Percentiles rank a stretch among this genome's conserved stretches.
phyloP scores from a whole-genome alignment of 92 coral and sea anemone genomes.

The Umimayanthus chanpuru region DNA sequence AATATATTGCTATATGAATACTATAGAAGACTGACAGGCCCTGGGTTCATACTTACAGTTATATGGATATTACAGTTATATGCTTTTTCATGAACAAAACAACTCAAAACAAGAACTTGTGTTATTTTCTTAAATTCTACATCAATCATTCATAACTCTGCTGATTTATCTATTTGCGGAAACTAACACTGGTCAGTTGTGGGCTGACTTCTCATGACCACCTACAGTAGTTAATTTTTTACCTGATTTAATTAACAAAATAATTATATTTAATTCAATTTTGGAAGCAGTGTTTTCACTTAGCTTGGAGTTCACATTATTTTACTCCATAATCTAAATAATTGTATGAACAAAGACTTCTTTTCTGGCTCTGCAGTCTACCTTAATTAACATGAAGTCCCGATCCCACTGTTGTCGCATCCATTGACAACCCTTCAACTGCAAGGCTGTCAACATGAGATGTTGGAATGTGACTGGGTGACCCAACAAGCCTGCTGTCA shows the following conservation, averaged over 20 bases:
- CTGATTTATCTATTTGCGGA: too few relatives aligned
- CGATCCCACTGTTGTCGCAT: not conserved
- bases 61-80: too few relatives aligned
- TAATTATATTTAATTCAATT: conserved; percentile 1
- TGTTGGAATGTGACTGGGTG: conserved; percentile 62
- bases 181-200: too few relatives aligned
- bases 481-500: conserved; percentile 61
- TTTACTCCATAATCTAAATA: not conserved
- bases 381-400: conserved; percentile 30
- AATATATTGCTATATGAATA: too few relatives aligned
- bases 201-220: too few relatives aligned
- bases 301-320: not conserved
- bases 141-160: too few relatives aligned
- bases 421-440: conserved; percentile 40
- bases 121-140: too few relatives aligned
- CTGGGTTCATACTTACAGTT: too few relatives aligned
- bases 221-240: too few relatives aligned
- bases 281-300: not conserved
- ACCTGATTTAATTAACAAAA: not conserved
- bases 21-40: too few relatives aligned
- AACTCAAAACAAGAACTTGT: too few relatives aligned
- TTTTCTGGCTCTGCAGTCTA: not conserved
- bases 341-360: not conserved
- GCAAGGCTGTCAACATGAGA: conserved; percentile 40
- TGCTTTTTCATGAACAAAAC: too few relatives aligned